Base-by-base conservation (phyloP, 2,797 vertebrate genomes). In the Poliocrania exsul region DNA sequence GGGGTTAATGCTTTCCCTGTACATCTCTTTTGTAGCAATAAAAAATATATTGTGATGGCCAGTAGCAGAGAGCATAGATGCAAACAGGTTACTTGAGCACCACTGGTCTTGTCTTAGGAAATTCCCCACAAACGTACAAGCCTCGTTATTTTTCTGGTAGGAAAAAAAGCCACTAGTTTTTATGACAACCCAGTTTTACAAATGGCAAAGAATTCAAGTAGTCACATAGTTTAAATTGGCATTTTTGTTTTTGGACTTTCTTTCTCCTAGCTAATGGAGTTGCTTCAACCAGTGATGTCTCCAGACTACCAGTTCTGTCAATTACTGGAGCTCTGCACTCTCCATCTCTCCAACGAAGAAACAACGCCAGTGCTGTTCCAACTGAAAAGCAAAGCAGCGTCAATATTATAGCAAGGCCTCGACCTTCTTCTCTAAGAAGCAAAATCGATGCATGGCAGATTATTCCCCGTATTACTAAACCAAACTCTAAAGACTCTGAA, bases 401-500 rank as follows among this genome's bases (percentile, higher is more conserved):
- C 70, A 88, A 46, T 44, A 50, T 86, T 37, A 65, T 97, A 81
- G 96, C 98, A 58, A 97, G 98, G 88, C 98, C 98, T 11, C 97
- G 98, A 77, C 98, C 98, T 2, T 97, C 98, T 84, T 98, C 98
- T 6, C 93, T 98, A 65, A 97, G 98, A 96, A 97, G 97, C 93
- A 98, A 96, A 75, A 95, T 98, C 13, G 98, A 98, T 60, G 47
- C 98, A 37, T 98, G 98, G 97, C 98, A 98, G 31, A 93, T 95
- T 69, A 96, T 98, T 91, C 97, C 98, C 69, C 98, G 90, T 65
- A 97, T 97, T 66, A 96, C 98, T 81, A 98, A 98, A 96, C 98
- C 98, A 94, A 99, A 97, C 97, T 98, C 98, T 89, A 97, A 97
- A 28, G 98, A 98, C 87, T 97, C 98, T 42, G 97, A 97, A 95